These are phyloP conservation scores for Sus scrofa DNA, from an alignment of 2,113 vertebrate genomes.

Conservation along the genomic window DNA sequence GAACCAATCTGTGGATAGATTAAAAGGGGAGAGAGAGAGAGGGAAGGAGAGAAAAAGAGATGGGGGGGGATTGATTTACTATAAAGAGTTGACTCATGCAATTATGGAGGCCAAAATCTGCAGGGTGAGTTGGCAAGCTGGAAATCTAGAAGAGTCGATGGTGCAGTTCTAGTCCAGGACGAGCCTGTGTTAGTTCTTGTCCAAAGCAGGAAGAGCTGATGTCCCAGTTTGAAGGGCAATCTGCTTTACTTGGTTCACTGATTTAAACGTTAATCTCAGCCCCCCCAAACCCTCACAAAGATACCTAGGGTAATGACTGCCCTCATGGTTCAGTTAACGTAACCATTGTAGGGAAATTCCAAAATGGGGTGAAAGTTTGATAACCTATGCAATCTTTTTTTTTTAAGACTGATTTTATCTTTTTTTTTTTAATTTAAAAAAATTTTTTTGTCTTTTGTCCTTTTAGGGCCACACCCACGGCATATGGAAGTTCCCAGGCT, in stretches of 20 bases:
- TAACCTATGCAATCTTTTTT: not conserved
- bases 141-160: not conserved
- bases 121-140: not conserved
- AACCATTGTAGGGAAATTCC: not conserved
- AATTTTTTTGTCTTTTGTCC: too few species aligned
- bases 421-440: too few species aligned
- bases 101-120: not conserved
- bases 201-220: not conserved
- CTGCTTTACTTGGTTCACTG: not conserved
- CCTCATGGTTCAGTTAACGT: not conserved
- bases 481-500: too few species aligned
- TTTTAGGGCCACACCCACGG: too few species aligned
- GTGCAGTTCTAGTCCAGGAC: not conserved
- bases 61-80: not conserved
- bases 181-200: not conserved
- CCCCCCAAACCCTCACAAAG: not conserved
- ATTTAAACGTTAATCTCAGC: not conserved
- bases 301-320: not conserved
- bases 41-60: too few species aligned
- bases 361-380: not conserved
- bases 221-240: not conserved
- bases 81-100: not conserved
- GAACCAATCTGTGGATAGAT: not conserved
- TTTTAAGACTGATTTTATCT: too few species aligned
- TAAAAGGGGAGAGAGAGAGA: not conserved